Evolutionary conservation across 2,888 invertebrate genomes (phyloP), one percentile per base, ranked within the genome.

Genomic region (Creontiades dilutus): DNA sequence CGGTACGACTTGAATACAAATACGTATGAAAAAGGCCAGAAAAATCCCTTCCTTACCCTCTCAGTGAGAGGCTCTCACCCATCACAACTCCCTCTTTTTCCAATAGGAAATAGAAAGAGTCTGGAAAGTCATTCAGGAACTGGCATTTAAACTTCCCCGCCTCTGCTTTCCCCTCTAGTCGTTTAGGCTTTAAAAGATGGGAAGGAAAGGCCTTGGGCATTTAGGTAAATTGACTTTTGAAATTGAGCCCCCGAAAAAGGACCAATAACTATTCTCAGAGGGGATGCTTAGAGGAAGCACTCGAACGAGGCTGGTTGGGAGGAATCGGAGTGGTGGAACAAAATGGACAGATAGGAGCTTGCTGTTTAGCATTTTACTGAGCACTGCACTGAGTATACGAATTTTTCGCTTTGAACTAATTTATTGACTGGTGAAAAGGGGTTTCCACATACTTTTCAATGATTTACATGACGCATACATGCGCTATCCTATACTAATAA

Each of bases 191-290:
- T 28, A 11, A n/a, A 37, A 78, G 82, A 52, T 82, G 16, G 37
- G 48, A 82, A 48, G 47, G 82, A 75, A n/a, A 68, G 75, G 75
- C 52, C 52, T 48, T 9, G 13, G 61, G 48, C 61, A 81, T 68
- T 89, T 89, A 89, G 68, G 89, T 89, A 81, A 89, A 89, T 89
- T 89, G 89, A 89, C 89, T 89, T 81, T 89, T 89, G 89, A 89
- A 89, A 89, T 89, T 89, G 89, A 89, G 81, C 89, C 37, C 37
- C 57, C 23, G 57, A 89, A 89, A 89, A 57, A 37, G 57, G 68
- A 80, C 46, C 88, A 55, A 89, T 80, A 81, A 81, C 88, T 89
- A 55, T 89, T 89, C 80, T 55, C 55, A 37, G 46, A 89, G n/a
- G 19, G 68, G 84, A 55, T 23, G 78, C 37, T 78, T n/a, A 28